Evolutionary conservation across 1,140 invertebrate species (phyloP), one percentile per base, ranked within the genome.

Genomic region (Ceratina calcarata): DNA sequence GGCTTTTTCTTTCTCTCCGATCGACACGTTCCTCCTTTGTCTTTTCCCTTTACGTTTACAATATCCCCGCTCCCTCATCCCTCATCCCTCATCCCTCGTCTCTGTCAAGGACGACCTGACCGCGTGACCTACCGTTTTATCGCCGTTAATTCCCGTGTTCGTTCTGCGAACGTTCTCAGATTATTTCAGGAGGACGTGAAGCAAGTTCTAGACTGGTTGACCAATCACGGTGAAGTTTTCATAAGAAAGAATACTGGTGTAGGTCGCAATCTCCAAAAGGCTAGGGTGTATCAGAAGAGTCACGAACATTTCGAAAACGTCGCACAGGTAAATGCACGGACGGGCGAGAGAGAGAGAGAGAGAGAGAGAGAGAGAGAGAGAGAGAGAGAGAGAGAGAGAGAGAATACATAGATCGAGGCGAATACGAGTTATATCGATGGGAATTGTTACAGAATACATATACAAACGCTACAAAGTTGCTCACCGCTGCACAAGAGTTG

Each of bases 141-240:
- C 16, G 32, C 12, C 16, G 32, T 18, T 18, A 27, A 3, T 20
- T 60, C 45, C 81, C 78, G 20, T 37, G 20, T 10, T 4, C 16
- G 22, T 1, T 55, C 51, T 24, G 0, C 55, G 3, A 65, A 73
- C 12, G 18, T 68, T 82, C 66, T 0, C 65, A 93, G 92, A 81
- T 94, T 99, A 32, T 99, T 99, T 92, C 98, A 99, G 93, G 98
- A 99, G 90, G 98, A 99, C 92, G 98, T 98, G 10, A 96, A 97
- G 90, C 97, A 97, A 96, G 98, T 99, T 51, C 93, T 99, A 66
- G 98, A 99, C 88, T 99, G 99, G 99, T 91, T 99, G 66, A 97
- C 98, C 72, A 99, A 99, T 90, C 99, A 99, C 91, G 99, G 99
- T n/a, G 98, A 99, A 94, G 98, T 99, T 3, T 99, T 99, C 91